Evolutionary conservation across 2,797 vertebrate genomes (phyloP).

Genomic region (Pangasius djambal): DNA sequence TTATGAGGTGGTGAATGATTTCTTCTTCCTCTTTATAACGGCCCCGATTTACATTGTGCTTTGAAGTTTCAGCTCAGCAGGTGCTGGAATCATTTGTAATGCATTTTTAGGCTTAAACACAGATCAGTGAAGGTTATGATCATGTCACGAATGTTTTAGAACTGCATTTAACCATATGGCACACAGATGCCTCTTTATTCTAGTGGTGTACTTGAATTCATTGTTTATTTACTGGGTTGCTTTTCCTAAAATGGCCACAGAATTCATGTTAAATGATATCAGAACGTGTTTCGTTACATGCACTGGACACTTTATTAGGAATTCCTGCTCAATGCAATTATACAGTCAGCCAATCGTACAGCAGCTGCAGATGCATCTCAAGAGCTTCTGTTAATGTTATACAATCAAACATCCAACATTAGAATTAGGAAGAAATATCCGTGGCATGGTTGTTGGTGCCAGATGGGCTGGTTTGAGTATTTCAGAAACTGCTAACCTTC

Average conservation of each 20-base stretch:
- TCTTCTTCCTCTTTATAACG: neutral
- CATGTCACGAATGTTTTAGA: neutral
- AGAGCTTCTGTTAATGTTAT: neutral
- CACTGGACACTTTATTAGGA: neutral
- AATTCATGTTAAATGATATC: neutral
- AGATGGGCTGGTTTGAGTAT: neutral
- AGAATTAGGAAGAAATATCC: neutral
- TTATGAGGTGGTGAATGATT: neutral
- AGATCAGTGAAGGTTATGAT: neutral
- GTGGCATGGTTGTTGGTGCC: neutral
- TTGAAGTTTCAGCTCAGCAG: slow-evolving; percentile 11
- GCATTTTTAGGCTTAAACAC: neutral
- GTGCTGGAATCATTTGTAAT: neutral
- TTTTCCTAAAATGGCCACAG: neutral
- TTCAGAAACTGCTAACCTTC: neutral
- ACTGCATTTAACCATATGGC: neutral
- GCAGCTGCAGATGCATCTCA: neutral
- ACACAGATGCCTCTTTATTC: neutral
- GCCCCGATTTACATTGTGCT: slow-evolving; percentile 3
- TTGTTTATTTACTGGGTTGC: neutral
- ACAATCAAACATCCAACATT: neutral
- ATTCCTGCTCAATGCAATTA: neutral
- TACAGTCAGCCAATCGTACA: neutral
- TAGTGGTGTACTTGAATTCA: neutral
- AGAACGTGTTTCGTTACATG: neutral